Percentiles rank a stretch among this genome's conserved stretches.
Conservation (phyloP, 2,113 vertebrate genomes). For the Neolamprologus fasciatus region DNA sequence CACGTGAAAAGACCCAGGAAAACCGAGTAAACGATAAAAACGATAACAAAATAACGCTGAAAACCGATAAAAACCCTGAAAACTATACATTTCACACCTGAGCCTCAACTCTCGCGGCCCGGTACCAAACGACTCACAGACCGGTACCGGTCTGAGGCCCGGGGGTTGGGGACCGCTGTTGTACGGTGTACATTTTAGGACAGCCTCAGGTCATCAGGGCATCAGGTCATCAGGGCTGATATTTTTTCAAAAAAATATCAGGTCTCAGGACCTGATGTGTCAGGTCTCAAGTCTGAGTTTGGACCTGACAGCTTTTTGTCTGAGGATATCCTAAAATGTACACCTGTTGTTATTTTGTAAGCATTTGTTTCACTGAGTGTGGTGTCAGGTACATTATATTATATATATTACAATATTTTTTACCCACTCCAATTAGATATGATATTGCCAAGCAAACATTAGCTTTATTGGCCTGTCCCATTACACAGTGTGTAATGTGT, state of each 20-base stretch:
- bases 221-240: neutral
- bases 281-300: neutral
- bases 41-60: too few species aligned
- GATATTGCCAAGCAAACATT: neutral
- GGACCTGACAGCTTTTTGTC: neutral
- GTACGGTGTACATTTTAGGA: neutral
- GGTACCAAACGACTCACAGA: too few species aligned
- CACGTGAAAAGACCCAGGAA: too few species aligned
- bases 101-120: too few species aligned
- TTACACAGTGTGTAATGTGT: neutral
- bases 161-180: neutral
- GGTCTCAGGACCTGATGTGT: neutral
- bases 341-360: neutral
- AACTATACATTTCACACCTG: too few species aligned
- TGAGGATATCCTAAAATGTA: neutral
- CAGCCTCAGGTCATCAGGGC: neutral
- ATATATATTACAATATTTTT: neutral
- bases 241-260: neutral
- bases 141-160: too few species aligned
- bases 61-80: too few species aligned
- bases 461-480: neutral
- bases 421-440: neutral
- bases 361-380: neutral
- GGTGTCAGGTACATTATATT: neutral
- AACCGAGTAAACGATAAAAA: fast-evolving